Percentiles rank a stretch among this genome's conserved stretches.
phyloP scores from a whole-genome alignment of 2,888 invertebrate species.

The Hymenopus coronatus region DNA sequence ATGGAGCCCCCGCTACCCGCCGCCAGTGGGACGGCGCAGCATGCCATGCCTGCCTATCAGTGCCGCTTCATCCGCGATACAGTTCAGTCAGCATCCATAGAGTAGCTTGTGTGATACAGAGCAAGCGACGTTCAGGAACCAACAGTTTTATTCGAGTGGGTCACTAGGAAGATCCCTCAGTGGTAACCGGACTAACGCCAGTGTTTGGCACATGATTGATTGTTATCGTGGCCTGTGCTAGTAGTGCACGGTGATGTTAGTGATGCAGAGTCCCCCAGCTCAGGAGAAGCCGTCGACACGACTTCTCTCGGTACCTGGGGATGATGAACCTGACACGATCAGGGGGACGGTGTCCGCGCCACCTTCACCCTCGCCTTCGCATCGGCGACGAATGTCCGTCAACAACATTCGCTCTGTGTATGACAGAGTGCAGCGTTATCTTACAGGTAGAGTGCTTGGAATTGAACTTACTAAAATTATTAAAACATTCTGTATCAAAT shows the following conservation, averaged over 20 bases:
- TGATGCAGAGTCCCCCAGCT: background rate
- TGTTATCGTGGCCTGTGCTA: background rate
- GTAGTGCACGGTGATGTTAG: background rate
- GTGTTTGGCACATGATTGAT: background rate
- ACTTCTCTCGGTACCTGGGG: background rate
- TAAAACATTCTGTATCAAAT: no score
- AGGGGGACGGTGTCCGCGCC: background rate
- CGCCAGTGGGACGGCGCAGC: background rate
- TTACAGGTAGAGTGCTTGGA: slow-evolving; percentile 34
- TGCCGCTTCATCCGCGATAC: background rate
- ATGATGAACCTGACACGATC: background rate
- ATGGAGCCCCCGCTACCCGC: background rate
- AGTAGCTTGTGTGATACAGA: background rate
- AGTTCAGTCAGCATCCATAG: background rate
- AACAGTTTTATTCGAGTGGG: no score
- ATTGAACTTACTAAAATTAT: no score
- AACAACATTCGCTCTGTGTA: slow-evolving; percentile 40
- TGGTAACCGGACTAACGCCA: no score
- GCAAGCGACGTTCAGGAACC: background rate
- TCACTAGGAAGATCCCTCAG: background rate
- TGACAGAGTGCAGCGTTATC: slow-evolving; percentile 43
- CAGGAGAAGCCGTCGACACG: background rate
- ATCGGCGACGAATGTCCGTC: slow-evolving; percentile 39
- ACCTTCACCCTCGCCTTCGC: background rate
- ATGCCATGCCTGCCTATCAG: background rate